A percentile compares a stretch with the other conserved stretches of the same genome.
Conservation (phyloP, 2,888 invertebrate species). For the Brenthis daphne region DNA sequence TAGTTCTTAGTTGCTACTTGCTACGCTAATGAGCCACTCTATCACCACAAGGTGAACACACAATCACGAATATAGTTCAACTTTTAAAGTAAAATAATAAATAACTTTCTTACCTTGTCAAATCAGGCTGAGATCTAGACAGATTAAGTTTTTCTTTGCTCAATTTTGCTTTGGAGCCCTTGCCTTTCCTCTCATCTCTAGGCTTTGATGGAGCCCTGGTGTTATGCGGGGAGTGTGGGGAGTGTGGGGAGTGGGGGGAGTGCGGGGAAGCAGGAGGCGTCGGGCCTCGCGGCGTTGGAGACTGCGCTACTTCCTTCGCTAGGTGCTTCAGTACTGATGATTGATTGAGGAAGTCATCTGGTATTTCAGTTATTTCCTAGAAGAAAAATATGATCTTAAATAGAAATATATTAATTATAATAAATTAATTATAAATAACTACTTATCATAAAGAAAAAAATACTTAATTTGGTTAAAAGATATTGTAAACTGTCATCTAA, state of each 20-base stretch:
- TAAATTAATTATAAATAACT: too few relatives aligned
- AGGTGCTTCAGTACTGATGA: slow-evolving; percentile 92
- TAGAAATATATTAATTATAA: background rate
- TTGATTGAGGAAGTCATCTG: slow-evolving; percentile 91
- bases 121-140: slow-evolving; percentile 92
- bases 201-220: slow-evolving; percentile 53
- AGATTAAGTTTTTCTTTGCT: slow-evolving; percentile 84
- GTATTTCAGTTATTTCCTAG: slow-evolving; percentile 91
- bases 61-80: too few relatives aligned
- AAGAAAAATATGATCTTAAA: slow-evolving; percentile 3
- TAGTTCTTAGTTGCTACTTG: too few relatives aligned
- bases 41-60: too few relatives aligned
- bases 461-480: too few relatives aligned
- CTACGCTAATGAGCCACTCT: too few relatives aligned
- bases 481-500: too few relatives aligned
- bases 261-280: slow-evolving; percentile 67
- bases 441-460: too few relatives aligned
- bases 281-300: slow-evolving; percentile 64
- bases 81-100: background rate
- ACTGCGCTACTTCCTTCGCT: slow-evolving; percentile 87
- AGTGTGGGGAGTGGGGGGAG: slow-evolving; percentile 50
- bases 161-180: slow-evolving; percentile 66
- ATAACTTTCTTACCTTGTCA: slow-evolving; percentile 80
- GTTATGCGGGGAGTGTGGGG: slow-evolving; percentile 54
- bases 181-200: slow-evolving; percentile 59